Evolutionary conservation across 2,797 vertebrate genomes (phyloP).

Genomic region (Artibeus jamaicensis): DNA sequence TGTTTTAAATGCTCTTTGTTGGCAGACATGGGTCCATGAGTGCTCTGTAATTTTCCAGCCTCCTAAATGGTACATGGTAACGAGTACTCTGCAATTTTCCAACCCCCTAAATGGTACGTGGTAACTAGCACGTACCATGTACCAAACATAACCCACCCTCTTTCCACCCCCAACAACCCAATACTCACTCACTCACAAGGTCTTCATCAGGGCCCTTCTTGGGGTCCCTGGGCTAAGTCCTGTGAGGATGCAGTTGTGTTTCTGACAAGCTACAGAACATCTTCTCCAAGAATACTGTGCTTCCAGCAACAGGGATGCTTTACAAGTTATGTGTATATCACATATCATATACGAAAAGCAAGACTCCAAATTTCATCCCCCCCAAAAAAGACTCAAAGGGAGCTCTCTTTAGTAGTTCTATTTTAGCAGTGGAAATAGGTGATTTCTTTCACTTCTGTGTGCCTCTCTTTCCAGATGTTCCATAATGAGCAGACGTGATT

Average conservation of each 20-base stretch:
- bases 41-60: conserved; percentile 66
- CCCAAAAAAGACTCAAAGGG: neutral
- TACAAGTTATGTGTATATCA: neutral
- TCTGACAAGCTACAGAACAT: neutral
- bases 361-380: neutral
- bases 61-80: conserved; percentile 39
- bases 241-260: neutral
- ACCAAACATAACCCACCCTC: conserved; percentile 44
- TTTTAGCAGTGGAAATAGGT: neutral
- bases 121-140: neutral
- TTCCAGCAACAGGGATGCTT: neutral
- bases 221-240: neutral
- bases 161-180: neutral
- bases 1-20: conserved; percentile 59
- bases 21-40: conserved; percentile 56
- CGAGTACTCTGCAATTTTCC: neutral
- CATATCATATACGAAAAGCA: neutral
- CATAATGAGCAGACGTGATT: neutral
- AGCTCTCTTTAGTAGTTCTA: neutral
- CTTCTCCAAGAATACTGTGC: neutral
- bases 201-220: neutral
- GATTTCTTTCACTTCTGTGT: neutral
- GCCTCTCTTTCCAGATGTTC: neutral
- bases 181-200: neutral
- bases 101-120: conserved; percentile 38